Conservation (phyloP, 2,113 vertebrate species). For the Nibea albiflora region DNA sequence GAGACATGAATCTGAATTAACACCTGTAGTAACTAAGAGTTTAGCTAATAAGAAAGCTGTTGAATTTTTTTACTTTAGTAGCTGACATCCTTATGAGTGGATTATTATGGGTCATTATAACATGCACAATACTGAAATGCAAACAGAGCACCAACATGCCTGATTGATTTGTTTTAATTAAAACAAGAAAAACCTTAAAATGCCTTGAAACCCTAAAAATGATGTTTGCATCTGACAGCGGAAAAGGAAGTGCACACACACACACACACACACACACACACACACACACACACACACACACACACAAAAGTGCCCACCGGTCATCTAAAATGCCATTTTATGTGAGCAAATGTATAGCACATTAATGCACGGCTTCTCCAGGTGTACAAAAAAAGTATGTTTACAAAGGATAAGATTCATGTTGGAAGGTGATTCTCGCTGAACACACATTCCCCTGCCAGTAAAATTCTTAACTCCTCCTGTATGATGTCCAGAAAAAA, state of each 20-base stretch:
- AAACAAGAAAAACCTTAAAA: not conserved
- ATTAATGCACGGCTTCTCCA: not conserved
- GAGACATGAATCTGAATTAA: not conserved
- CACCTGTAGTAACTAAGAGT: not conserved
- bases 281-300: too few relatives aligned
- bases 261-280: not conserved
- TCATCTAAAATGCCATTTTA: too few relatives aligned
- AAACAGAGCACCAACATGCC: too few relatives aligned
- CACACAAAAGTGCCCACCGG: too few relatives aligned
- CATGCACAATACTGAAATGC: not conserved
- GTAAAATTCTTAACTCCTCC: slow-evolving; percentile 12
- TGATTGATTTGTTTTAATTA: not conserved
- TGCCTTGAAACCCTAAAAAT: too few relatives aligned
- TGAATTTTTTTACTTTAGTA: not conserved
- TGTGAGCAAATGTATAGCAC: not conserved
- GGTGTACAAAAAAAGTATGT: not conserved
- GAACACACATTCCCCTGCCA: slow-evolving; percentile 9
- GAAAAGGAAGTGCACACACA: not conserved
- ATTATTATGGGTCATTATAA: not conserved
- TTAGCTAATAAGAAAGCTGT: not conserved
- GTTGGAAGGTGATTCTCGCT: slow-evolving; percentile 27
- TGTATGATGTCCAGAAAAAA: slow-evolving; percentile 47
- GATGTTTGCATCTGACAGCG: too few relatives aligned
- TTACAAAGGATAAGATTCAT: slow-evolving; percentile 30
- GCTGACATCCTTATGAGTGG: not conserved